phyloP scores from a whole-genome alignment of 1,140 invertebrate species.

The Bombus waltoni region DNA sequence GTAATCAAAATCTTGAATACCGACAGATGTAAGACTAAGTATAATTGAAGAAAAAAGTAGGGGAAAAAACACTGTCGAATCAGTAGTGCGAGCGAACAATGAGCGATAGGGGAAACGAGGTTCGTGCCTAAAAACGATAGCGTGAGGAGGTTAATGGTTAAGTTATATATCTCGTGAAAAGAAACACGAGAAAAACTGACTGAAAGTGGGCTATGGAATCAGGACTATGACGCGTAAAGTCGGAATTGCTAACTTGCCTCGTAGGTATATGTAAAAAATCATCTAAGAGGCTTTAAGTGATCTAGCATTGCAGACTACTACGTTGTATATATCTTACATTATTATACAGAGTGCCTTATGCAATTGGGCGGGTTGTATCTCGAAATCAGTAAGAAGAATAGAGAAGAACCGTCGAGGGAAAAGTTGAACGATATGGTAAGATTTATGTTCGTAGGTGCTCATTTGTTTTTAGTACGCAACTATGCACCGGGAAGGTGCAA shows the following conservation, averaged over 20 bases:
- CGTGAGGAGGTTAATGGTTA: slow-evolving; percentile 42
- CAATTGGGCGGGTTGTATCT: too few species aligned
- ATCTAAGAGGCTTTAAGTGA: neutral
- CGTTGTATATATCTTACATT: neutral
- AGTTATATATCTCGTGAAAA: slow-evolving; percentile 28
- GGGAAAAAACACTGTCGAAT: neutral
- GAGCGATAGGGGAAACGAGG: neutral
- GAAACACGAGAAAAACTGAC: slow-evolving; percentile 19
- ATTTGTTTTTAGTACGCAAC: too few species aligned
- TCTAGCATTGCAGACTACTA: neutral
- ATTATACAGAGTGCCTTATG: neutral
- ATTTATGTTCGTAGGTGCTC: too few species aligned
- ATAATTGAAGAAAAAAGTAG: neutral
- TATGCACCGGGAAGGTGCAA: too few species aligned
- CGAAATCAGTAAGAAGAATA: too few species aligned
- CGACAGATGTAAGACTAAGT: neutral
- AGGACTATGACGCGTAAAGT: slow-evolving; percentile 24
- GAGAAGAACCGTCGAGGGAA: too few species aligned
- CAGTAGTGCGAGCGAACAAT: neutral
- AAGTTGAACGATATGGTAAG: too few species aligned
- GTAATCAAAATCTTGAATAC: neutral
- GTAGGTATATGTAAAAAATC: neutral
- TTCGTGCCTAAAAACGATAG: slow-evolving; percentile 46
- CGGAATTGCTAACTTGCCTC: neutral
- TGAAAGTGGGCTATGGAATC: slow-evolving; percentile 23